Evolutionary conservation across 2,113 vertebrate species (phyloP), one percentile per base, ranked within the genome.

Genomic region (Etia nguti): DNA sequence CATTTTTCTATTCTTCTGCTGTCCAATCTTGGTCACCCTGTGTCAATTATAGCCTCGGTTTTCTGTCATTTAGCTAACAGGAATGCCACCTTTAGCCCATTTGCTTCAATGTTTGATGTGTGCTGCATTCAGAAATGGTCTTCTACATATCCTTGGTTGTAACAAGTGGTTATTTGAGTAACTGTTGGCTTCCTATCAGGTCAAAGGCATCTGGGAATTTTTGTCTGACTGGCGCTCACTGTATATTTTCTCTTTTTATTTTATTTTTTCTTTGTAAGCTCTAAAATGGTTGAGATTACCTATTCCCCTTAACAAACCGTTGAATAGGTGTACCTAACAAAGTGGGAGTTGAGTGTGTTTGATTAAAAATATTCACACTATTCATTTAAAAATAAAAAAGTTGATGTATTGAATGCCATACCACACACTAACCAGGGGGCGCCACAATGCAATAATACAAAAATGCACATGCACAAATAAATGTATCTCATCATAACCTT

Each of bases 371-470:
- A 50, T 18, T 50, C 24, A 50, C 41, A 6, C 70, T 75, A 48
- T 75, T 48, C 1, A 20, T 75, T 75, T 77, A 8, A 77, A 77
- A 12, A 16, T 0, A 26, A 20, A 8, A 75, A 13, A 13, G 26
- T 31, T 1, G 6, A 77, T 48, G 43, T 43, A 22, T 11, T 31
- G 12, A 16, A 43, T 24, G 36, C 11, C 6, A 26, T 8, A 15
- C 41, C 55, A 22, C 62, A 16, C 2, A 31, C 13, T n/a, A n/a
- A 84, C 86, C 59, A 90, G 86, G 65, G 82, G 90, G 90, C 73
- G 80, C 86, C 34, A 92, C 36, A 50, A 26, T 46, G 31, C 62
- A 93, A 12, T 10, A 68, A 70, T 56, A 3, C 10, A 77, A 2
- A 52, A 20, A 1, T 75, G 6, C 2, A 4, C 13, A 31, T 4